Conservation (phyloP, 2,888 invertebrate species). For the Odontocolon sp. region DNA sequence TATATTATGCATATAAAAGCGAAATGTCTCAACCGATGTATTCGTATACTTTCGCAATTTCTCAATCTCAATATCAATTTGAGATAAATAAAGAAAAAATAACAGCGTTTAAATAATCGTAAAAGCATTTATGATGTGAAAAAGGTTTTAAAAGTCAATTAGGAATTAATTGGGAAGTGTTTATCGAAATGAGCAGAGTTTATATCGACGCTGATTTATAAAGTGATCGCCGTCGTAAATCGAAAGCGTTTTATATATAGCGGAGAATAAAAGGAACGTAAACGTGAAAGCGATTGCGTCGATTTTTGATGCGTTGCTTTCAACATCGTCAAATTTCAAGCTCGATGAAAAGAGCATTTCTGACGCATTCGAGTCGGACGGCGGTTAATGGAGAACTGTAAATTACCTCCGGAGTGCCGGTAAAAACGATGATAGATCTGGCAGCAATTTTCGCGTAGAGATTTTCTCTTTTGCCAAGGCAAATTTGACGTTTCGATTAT, state of each 20-base stretch:
- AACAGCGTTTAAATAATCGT: neutral
- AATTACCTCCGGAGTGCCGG: constrained; percentile 30
- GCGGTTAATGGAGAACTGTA: constrained; percentile 33
- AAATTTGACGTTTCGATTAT: constrained; percentile 58
- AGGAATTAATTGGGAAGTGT: constrained; percentile 9
- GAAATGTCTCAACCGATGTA: too few species aligned
- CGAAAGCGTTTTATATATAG: constrained; percentile 21
- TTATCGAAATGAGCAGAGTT: neutral
- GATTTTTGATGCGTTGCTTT: constrained; percentile 37
- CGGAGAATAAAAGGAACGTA: neutral
- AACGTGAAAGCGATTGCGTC: constrained; percentile 20
- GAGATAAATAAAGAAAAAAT: neutral
- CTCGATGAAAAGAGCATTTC: constrained; percentile 38
- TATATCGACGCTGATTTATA: constrained; percentile 16
- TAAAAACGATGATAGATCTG: constrained; percentile 27
- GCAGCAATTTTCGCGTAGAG: constrained; percentile 30
- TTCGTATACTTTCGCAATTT: neutral
- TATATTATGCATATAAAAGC: neutral
- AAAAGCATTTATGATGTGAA: neutral
- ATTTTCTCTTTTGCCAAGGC: neutral
- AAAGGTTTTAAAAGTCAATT: constrained; percentile 2
- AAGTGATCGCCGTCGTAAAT: constrained; percentile 37
- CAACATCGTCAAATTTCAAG: constrained; percentile 35
- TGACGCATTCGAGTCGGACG: neutral
- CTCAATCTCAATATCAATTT: neutral